phyloP scores from a whole-genome alignment of 2,888 invertebrate species.

The Dendrolimus pini region DNA sequence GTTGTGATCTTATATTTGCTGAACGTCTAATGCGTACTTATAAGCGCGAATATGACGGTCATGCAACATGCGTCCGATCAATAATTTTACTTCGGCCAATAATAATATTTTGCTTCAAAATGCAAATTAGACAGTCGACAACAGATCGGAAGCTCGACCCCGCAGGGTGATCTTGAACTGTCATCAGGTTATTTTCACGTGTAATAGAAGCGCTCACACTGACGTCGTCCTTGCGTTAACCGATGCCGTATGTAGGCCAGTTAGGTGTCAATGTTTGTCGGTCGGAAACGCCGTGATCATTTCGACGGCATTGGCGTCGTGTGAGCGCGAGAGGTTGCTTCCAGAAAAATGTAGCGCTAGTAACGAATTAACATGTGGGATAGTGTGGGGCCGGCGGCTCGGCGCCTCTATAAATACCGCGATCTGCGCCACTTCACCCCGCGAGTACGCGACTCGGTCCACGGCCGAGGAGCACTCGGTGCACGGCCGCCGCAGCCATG shows the following conservation, averaged over 20 bases:
- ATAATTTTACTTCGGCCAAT: neutral
- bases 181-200: conserved; percentile 32
- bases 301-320: conserved; percentile 57
- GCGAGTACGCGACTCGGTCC: conserved; percentile 20
- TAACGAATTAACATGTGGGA: conserved; percentile 68
- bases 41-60: neutral
- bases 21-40: neutral
- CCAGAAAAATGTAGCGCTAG: conserved; percentile 67
- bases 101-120: conserved; percentile 2
- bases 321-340: conserved; percentile 55
- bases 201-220: conserved; percentile 18
- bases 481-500: conserved; percentile 32
- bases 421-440: conserved; percentile 28
- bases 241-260: conserved; percentile 48
- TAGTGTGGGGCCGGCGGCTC: conserved; percentile 66
- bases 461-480: conserved; percentile 15
- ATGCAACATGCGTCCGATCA: neutral
- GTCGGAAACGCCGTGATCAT: conserved; percentile 48
- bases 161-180: conserved; percentile 23
- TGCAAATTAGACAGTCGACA: neutral
- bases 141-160: conserved; percentile 6
- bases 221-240: conserved; percentile 40
- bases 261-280: conserved; percentile 71
- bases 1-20: neutral
- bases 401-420: conserved; percentile 68